A percentile compares a stretch with the other conserved stretches of the same genome.
Evolutionary conservation across 2,797 vertebrate species (phyloP).

Genomic region (Takifugu ocellatus): DNA sequence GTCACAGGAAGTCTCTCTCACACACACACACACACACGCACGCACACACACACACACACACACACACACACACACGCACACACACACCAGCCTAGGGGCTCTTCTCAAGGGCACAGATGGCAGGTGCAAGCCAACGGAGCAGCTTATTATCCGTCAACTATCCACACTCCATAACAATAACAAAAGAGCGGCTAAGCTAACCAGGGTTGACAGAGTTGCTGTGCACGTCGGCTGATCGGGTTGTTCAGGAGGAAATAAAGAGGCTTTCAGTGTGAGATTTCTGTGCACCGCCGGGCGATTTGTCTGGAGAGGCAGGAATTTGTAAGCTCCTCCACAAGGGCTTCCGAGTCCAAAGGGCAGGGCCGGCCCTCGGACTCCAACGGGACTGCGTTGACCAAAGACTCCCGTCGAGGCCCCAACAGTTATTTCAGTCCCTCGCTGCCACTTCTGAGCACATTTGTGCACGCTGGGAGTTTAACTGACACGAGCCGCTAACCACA

Average conservation of each 20-base stretch:
- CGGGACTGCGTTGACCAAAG: conserved; percentile 17
- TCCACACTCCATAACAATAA: conserved; percentile 5
- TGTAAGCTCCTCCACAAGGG: conserved; percentile 29
- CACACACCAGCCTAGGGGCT: conserved; percentile 14
- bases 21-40: too few species aligned
- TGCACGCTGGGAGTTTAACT: too few species aligned
- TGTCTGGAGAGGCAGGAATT: conserved; percentile 7
- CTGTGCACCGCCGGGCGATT: conserved; percentile 15
- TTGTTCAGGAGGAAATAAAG: conserved; percentile 22
- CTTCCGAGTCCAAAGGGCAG: conserved; percentile 16
- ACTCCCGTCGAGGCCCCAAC: too few species aligned
- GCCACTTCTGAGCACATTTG: too few species aligned
- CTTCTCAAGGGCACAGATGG: conserved; percentile 68
- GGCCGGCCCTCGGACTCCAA: conserved; percentile 23
- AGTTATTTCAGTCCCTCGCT: too few species aligned
- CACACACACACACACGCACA: conserved; percentile 14
- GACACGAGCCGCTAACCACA: too few species aligned
- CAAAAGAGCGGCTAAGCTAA: conserved; percentile 16
- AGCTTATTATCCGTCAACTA: conserved; percentile 53
- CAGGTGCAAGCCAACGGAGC: conserved; percentile 64
- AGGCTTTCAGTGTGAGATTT: conserved; percentile 27
- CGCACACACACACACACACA: conserved; percentile 12
- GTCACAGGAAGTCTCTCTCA: conserved; percentile 35
- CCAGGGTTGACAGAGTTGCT: conserved; percentile 8
- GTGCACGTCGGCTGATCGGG: background rate